A percentile compares a stretch with the other conserved stretches of the same genome.
Conservation (phyloP, 2,888 invertebrate species). For the Hirtodrosophila alboralis region DNA sequence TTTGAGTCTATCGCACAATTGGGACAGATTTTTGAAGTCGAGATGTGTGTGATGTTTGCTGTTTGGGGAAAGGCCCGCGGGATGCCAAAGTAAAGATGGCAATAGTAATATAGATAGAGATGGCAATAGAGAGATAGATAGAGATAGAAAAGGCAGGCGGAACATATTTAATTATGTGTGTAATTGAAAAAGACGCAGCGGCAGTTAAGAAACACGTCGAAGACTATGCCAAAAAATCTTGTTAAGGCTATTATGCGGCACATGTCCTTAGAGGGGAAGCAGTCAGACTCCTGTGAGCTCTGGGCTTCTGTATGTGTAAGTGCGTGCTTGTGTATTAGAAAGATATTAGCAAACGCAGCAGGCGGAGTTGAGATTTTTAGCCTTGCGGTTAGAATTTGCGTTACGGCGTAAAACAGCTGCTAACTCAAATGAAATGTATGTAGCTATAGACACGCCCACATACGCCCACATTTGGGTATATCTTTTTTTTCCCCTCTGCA, state of each 20-base stretch:
- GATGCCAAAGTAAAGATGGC: conserved; percentile 14
- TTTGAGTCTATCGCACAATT: conserved; percentile 60
- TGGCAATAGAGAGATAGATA: conserved; percentile 3
- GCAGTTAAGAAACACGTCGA: conserved; percentile 66
- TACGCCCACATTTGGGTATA: conserved; percentile 12
- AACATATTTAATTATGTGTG: conserved; percentile 78
- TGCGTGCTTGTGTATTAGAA: conserved; percentile 70
- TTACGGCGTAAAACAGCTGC: conserved; percentile 39
- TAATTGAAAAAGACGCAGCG: conserved; percentile 75
- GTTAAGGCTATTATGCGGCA: conserved; percentile 68
- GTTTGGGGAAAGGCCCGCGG: conserved; percentile 56
- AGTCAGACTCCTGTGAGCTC: conserved; percentile 28
- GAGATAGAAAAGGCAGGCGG: conserved; percentile 28
- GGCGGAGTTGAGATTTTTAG: no score
- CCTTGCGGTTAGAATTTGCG: conserved; percentile 53
- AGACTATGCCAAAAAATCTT: conserved; percentile 57
- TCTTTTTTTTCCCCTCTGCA: conserved; percentile 34
- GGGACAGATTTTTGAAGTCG: conserved; percentile 75
- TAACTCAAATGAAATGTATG: conserved; percentile 36
- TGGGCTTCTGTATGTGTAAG: conserved; percentile 21
- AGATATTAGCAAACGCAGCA: conserved; percentile 61
- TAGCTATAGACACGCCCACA: conserved; percentile 31
- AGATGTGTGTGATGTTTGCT: no score
- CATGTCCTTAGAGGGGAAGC: conserved; percentile 43
- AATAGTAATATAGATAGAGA: conserved; percentile 2